These are phyloP conservation scores for Ammodramus savannarum DNA, from an alignment of 2,113 vertebrate genomes.

Conservation along the genomic window DNA sequence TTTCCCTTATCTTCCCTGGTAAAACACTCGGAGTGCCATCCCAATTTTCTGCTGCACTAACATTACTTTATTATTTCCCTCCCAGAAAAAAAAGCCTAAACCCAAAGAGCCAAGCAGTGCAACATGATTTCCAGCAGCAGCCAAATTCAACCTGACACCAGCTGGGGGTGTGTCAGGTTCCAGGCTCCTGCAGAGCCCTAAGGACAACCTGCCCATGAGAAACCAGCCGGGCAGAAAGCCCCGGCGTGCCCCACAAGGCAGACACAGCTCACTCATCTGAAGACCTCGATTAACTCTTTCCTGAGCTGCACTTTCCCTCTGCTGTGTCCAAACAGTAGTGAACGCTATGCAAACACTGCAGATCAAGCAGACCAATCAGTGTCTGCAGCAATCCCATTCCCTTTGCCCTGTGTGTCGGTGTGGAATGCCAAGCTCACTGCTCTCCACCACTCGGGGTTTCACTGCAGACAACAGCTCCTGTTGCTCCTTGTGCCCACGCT, in stretches of 20 bases:
- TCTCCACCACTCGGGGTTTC: rapidly evolving
- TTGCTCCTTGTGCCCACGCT: background rate
- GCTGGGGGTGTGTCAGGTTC: background rate
- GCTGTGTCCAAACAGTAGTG: background rate
- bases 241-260: rapidly evolving
- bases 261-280: background rate
- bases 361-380: background rate
- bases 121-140: background rate
- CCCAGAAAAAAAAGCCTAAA: background rate
- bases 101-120: background rate
- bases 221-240: background rate
- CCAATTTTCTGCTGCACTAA: background rate
- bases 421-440: background rate
- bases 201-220: rapidly evolving
- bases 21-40: background rate
- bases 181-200: background rate
- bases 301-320: background rate
- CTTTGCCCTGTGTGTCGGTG: background rate
- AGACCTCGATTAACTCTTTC: background rate
- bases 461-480: background rate
- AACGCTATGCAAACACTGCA: background rate
- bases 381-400: background rate
- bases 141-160: background rate
- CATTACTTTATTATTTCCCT: background rate
- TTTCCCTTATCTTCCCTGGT: background rate